phyloP scores from a whole-genome alignment of 2,797 vertebrate species.

The Hydrophis major region DNA sequence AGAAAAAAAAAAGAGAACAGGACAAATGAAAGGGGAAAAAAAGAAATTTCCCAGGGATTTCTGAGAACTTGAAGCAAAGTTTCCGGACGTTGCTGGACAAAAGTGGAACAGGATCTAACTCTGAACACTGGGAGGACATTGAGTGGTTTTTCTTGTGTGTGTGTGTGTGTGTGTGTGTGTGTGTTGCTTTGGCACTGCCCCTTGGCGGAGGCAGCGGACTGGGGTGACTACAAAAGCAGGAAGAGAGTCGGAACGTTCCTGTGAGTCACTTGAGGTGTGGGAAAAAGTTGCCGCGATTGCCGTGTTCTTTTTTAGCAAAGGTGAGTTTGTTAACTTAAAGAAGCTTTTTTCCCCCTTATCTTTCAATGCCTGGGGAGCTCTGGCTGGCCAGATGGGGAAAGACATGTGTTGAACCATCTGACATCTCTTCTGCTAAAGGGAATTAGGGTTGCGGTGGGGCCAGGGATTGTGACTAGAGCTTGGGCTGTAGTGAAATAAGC shows the following conservation, averaged over 20 bases:
- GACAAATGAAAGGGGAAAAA: neutral
- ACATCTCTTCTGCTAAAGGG: neutral
- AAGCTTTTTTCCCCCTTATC: neutral
- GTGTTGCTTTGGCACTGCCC: constrained; percentile 5
- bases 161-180: neutral
- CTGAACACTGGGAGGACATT: neutral
- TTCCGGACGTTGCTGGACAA: neutral
- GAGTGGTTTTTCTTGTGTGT: neutral
- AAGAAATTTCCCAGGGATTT: neutral
- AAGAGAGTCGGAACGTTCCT: constrained; percentile 12
- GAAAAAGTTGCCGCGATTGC: neutral
- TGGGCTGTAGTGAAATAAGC: neutral
- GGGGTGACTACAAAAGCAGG: constrained; percentile 31
- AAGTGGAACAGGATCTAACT: constrained; percentile 12
- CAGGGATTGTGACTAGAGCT: neutral
- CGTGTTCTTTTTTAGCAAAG: neutral
- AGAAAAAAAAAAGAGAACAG: neutral
- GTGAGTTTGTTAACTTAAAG: neutral
- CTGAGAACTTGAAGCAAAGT: neutral
- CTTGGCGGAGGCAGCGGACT: constrained; percentile 4
- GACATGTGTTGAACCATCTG: neutral
- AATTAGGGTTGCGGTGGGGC: neutral
- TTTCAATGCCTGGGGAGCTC: neutral
- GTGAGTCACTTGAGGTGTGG: constrained; percentile 6
- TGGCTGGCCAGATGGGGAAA: neutral